These are phyloP conservation scores for Anolis sagrei DNA, from an alignment of 2,113 vertebrate genomes.

Conservation along the genomic window DNA sequence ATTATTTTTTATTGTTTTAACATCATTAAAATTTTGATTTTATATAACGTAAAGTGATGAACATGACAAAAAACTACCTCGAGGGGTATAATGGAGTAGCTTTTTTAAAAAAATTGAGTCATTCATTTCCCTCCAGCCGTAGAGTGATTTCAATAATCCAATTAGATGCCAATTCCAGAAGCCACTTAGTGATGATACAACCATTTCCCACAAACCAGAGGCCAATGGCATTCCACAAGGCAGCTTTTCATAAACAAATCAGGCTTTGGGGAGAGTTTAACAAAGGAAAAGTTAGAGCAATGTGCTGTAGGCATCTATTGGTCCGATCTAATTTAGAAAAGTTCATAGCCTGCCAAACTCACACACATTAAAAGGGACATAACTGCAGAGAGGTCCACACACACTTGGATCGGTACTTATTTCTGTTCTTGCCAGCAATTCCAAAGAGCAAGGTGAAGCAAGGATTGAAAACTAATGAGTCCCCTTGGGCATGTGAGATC, in stretches of 20 bases:
- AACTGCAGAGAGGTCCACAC: slow-evolving; percentile 16
- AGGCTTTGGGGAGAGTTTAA: background rate
- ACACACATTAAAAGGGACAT: slow-evolving; percentile 29
- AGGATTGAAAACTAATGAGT: background rate
- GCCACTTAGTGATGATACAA: background rate
- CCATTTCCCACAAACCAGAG: slow-evolving; percentile 26
- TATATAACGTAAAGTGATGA: slow-evolving; percentile 4
- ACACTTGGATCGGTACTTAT: slow-evolving; percentile 23
- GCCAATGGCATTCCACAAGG: background rate
- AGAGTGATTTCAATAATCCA: slow-evolving; percentile 30
- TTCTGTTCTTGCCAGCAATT: slow-evolving; percentile 14
- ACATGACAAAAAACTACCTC: background rate
- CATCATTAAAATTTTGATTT: background rate
- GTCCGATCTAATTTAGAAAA: slow-evolving; percentile 36
- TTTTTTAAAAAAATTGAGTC: background rate
- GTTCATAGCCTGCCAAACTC: background rate
- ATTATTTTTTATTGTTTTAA: background rate
- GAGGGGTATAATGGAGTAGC: background rate
- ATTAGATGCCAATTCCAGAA: slow-evolving; percentile 40
- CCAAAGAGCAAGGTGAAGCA: slow-evolving; percentile 30
- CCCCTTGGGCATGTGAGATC: slow-evolving; percentile 17
- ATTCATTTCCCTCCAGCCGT: slow-evolving; percentile 13
- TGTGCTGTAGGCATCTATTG: background rate
- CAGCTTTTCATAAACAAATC: background rate
- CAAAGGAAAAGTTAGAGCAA: slow-evolving; percentile 9